These are phyloP conservation scores for Spea multiplicata DNA, from an alignment of 2,113 vertebrate species.

Conservation along the genomic window DNA sequence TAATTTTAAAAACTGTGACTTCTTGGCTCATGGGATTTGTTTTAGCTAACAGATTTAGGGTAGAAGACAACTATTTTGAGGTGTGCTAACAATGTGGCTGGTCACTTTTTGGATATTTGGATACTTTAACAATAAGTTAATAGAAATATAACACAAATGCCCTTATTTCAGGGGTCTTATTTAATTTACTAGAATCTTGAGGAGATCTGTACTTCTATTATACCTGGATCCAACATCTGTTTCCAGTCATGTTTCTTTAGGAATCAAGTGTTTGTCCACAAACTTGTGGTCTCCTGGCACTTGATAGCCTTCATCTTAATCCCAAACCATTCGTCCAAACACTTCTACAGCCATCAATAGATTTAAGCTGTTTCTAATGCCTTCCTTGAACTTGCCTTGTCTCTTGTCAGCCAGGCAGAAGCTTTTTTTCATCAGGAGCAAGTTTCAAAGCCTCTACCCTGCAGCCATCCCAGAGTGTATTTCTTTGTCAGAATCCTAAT, in stretches of 20 bases:
- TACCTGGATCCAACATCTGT: conserved; percentile 22
- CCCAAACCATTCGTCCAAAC: conserved; percentile 63
- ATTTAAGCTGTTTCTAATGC: conserved; percentile 70
- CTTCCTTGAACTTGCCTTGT: conserved; percentile 69
- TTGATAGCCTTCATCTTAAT: conserved; percentile 60
- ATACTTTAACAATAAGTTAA: too few relatives aligned
- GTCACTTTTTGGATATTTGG: too few relatives aligned
- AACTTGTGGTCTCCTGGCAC: conserved; percentile 51
- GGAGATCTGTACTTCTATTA: too few relatives aligned
- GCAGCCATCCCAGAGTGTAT: conserved; percentile 73
- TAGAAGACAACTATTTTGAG: too few relatives aligned
- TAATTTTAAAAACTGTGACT: too few relatives aligned
- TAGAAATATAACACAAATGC: too few relatives aligned
- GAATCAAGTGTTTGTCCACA: conserved; percentile 50
- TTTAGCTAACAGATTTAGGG: too few relatives aligned
- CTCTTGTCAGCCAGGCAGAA: conserved; percentile 74
- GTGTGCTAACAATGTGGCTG: too few relatives aligned
- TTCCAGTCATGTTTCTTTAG: conserved; percentile 13
- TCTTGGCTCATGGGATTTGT: too few relatives aligned
- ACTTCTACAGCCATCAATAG: conserved; percentile 65
- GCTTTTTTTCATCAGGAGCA: conserved; percentile 66
- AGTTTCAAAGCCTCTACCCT: conserved; percentile 77
- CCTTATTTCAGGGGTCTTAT: too few relatives aligned
- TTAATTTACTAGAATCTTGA: too few relatives aligned
- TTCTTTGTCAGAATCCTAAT: conserved; percentile 78